These are phyloP conservation scores for Actenoides lindsayi DNA, from an alignment of 2,113 vertebrate genomes.

Conservation along the genomic window DNA sequence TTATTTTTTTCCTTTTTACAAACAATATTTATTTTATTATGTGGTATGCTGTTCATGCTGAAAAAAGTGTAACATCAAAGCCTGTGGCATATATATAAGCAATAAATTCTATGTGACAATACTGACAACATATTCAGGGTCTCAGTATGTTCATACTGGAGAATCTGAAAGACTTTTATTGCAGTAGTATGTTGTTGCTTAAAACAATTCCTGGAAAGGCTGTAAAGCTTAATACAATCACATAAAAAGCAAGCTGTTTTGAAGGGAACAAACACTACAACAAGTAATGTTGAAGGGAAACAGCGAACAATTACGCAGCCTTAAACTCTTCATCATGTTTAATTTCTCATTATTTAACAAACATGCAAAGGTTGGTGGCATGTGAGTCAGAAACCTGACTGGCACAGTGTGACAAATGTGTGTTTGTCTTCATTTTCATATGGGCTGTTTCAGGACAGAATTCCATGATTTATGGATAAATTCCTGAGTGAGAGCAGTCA, in stretches of 20 bases:
- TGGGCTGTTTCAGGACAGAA: background rate
- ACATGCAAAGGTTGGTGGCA: background rate
- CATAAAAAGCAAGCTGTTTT: background rate
- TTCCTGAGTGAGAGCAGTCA: background rate
- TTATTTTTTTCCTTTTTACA: background rate
- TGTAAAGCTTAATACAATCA: background rate
- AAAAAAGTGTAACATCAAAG: background rate
- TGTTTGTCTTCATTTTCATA: background rate
- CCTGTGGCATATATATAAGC: background rate
- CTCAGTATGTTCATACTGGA: background rate
- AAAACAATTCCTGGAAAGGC: background rate
- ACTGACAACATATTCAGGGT: background rate
- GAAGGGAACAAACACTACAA: background rate
- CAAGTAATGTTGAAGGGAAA: background rate
- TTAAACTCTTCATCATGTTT: background rate
- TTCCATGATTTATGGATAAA: background rate
- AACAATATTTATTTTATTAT: background rate
- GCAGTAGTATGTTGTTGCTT: background rate
- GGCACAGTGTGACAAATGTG: background rate
- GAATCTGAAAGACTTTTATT: background rate
- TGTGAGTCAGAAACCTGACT: background rate
- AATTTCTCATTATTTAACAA: background rate
- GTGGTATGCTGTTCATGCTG: background rate
- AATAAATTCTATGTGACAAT: background rate
- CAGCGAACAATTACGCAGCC: background rate